Percentiles rank a stretch among this genome's conserved stretches.
phyloP scores from a whole-genome alignment of 2,113 vertebrate genomes.

The Microcebus tavaratra region DNA sequence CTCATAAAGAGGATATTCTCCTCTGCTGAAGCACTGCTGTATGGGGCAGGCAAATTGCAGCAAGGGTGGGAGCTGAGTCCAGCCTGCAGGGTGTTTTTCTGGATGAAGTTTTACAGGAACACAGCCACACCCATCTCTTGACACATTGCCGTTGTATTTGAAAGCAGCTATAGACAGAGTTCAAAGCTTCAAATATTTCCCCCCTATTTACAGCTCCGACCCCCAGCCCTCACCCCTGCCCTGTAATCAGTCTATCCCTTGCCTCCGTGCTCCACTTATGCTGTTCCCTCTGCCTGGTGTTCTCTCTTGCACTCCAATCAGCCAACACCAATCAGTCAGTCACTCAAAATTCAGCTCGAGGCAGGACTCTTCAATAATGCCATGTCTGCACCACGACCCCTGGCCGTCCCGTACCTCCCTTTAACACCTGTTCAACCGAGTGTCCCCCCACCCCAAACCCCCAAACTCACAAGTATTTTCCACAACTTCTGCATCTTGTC shows the following conservation, averaged over 20 bases:
- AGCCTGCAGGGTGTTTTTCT: not conserved
- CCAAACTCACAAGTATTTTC: not conserved
- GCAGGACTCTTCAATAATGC: not conserved
- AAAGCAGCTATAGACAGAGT: not conserved
- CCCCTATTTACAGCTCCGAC: accelerated
- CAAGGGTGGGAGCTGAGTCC: not conserved
- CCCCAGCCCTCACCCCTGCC: not conserved
- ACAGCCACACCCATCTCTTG: not conserved
- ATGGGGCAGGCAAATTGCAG: not conserved
- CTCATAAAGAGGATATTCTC: not conserved
- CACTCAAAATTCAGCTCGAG: not conserved
- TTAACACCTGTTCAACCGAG: not conserved
- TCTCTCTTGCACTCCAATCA: not conserved
- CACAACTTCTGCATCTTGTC: not conserved
- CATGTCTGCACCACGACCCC: accelerated
- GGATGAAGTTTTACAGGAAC: not conserved
- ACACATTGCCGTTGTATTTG: not conserved
- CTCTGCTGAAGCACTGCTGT: not conserved
- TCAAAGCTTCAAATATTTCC: not conserved
- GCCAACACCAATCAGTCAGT: not conserved
- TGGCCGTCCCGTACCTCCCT: not conserved
- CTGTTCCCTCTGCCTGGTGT: not conserved
- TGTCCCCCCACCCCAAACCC: no score
- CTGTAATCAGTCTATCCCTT: not conserved
- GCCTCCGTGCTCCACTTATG: not conserved